Evolutionary conservation across 53 echinoderm and acorn worm genomes (phyloP), one percentile per base, ranked within the genome.

Genomic region (Henricia sp.): DNA sequence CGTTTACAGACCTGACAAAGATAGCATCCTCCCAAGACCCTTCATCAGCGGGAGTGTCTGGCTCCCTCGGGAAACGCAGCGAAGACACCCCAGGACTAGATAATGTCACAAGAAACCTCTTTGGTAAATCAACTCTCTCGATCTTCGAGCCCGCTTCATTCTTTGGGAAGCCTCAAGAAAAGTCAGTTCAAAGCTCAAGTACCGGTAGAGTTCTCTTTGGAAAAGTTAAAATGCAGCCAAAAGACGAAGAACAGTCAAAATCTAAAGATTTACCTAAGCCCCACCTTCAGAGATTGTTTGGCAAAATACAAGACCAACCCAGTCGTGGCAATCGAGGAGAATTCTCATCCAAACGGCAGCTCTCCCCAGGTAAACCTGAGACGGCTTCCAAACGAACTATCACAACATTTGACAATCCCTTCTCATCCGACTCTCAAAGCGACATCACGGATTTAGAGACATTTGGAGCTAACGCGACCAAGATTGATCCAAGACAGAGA

Each of bases 361-460:
- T 90, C 29, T 85, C 85, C 16, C 90, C 90, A 20, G 50, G 50
- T 28, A 69, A 64, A 64, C 39, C 84, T 13, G 46, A 80, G 33
- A 64, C 84, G 0, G 57, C 48, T 56, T 69, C 70, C 14, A 77
- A 77, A 56, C 90, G 89, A 32, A 56, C 70, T 4, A 77, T 90
- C 17, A 90, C 54, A 27, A 2, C 65, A 2, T 73, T 83, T 80
- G 88, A 84, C 36, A 84, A 88, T 44, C 67, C 86, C 3, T 88
- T 88, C 32, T 77, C 62, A 25, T 69, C 84, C 6, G 40, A 42
- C 52, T 37, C 68, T 23, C 24, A 36, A 39, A 46, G 72, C 32
- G 96, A 95, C 67, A 83, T 95, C 25, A 86, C 93, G 0, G 93
- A 95, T 43, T 60, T 95, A 84, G 93, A 95, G 85, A 95, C 89